phyloP scores from a whole-genome alignment of 30 jellyfish, hydroid and myxozoan species.

The Cassiopea andromeda region DNA sequence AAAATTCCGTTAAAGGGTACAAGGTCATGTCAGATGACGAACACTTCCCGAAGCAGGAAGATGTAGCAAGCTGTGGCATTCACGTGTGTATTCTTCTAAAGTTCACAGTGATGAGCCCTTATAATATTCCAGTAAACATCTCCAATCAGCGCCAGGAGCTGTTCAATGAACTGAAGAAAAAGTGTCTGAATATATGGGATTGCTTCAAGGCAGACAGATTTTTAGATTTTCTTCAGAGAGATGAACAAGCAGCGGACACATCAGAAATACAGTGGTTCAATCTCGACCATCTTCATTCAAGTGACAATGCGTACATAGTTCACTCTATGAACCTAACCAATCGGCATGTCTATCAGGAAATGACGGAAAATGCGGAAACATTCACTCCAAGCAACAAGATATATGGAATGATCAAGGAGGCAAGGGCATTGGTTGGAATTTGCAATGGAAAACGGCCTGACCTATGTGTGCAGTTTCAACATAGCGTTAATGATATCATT shows the following conservation, averaged over 20 bases:
- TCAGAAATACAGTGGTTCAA: neutral
- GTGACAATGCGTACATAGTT: neutral
- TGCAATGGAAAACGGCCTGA: neutral
- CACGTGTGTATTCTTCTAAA: neutral
- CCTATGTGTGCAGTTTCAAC: neutral
- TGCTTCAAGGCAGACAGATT: neutral
- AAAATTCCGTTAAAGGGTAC: neutral
- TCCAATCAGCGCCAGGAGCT: neutral
- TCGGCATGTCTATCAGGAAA: neutral
- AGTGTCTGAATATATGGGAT: neutral
- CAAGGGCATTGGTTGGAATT: neutral
- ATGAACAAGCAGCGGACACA: neutral
- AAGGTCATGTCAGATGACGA: neutral
- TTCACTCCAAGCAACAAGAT: neutral
- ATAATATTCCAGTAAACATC: neutral
- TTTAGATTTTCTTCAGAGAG: neutral
- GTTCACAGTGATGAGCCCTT: neutral
- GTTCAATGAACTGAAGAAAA: neutral
- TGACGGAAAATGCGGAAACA: neutral
- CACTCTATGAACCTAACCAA: neutral
- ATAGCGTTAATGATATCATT: too few relatives aligned
- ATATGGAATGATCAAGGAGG: neutral
- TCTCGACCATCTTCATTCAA: neutral
- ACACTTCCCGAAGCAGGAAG: neutral
- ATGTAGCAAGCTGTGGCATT: neutral